Evolutionary conservation across 2,113 vertebrate genomes (phyloP).

Genomic region (Guaruba guarouba): DNA sequence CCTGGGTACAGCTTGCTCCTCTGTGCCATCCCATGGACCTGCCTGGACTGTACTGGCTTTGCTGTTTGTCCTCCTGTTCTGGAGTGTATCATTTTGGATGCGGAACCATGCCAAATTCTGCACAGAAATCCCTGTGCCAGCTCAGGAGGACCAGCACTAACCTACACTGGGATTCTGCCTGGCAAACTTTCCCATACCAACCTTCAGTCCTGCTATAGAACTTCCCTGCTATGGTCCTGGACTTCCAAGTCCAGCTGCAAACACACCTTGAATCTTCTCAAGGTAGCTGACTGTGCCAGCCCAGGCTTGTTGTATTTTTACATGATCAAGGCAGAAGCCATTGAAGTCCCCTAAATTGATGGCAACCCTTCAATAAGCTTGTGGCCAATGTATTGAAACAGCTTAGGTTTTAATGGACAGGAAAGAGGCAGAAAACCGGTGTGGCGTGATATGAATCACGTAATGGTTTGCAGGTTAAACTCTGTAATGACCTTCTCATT

Average conservation of each 20-base stretch:
- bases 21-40: not conserved
- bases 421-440: not conserved
- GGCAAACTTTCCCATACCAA: fast-evolving
- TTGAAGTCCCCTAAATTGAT: not conserved
- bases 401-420: conserved; percentile 16
- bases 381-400: not conserved
- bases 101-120: not conserved
- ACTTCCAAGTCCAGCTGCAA: not conserved
- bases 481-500: not conserved
- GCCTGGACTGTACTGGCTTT: not conserved
- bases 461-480: not conserved
- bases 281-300: not conserved
- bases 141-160: not conserved
- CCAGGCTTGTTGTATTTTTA: too few relatives aligned
- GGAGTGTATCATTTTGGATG: not conserved
- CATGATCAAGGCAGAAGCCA: not conserved
- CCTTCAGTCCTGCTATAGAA: not conserved
- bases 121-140: not conserved
- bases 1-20: not conserved
- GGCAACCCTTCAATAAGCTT: not conserved
- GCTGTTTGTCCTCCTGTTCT: not conserved
- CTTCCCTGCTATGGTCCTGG: not conserved
- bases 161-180: not conserved
- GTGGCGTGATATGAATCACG: not conserved
- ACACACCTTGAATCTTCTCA: not conserved